phyloP scores from a whole-genome alignment of 1,140 invertebrate genomes.

The Rhyzopertha dominica region DNA sequence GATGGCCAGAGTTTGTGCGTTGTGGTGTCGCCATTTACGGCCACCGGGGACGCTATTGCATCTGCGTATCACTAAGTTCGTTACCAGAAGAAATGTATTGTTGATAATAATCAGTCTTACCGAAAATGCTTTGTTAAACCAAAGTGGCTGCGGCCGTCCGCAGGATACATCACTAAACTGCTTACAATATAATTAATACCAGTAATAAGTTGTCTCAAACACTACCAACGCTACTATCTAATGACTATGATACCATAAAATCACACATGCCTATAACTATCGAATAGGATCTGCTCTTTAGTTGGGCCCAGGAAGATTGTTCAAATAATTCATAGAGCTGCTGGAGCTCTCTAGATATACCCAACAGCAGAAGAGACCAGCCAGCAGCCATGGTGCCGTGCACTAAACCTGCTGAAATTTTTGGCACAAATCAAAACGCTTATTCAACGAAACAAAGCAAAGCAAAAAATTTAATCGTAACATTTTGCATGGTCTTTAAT shows the following conservation, averaged over 20 bases:
- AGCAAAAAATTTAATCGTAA: too few relatives aligned
- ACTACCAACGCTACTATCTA: constrained; percentile 34
- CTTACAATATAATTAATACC: constrained; percentile 5
- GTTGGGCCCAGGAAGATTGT: constrained; percentile 48
- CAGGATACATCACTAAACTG: too few relatives aligned
- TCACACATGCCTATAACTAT: constrained; percentile 44
- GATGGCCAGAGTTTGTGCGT: constrained; percentile 13
- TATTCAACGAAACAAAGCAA: too few relatives aligned
- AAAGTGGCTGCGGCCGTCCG: too few relatives aligned
- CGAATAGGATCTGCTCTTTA: constrained; percentile 41
- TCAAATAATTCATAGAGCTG: constrained; percentile 39
- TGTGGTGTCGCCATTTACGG: constrained; percentile 12
- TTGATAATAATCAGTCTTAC: constrained; percentile 48
- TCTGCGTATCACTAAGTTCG: constrained; percentile 40
- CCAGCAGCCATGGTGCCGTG: too few relatives aligned
- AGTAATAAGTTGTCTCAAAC: constrained; percentile 15
- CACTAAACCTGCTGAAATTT: too few relatives aligned
- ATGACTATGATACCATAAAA: constrained; percentile 46
- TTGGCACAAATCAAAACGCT: too few relatives aligned
- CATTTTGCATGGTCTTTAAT: too few relatives aligned
- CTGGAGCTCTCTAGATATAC: constrained; percentile 28
- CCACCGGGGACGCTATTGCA: constrained; percentile 24
- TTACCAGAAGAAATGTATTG: constrained; percentile 46
- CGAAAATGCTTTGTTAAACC: constrained; percentile 37
- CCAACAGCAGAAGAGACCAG: too few relatives aligned